phyloP scores from a whole-genome alignment of 2,113 vertebrate genomes.

The Archocentrus centrarchus region DNA sequence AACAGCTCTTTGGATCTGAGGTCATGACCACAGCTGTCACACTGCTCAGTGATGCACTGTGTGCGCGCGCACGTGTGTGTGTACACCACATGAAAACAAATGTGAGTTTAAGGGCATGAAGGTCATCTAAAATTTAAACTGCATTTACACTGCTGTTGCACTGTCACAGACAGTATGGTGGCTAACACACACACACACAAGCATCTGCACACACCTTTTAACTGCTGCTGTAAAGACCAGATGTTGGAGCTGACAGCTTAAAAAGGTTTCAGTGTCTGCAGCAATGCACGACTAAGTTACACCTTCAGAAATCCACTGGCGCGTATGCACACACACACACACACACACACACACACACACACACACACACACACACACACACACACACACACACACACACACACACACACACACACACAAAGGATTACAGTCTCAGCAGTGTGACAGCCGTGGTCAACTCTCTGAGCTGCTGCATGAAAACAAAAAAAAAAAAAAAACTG shows the following conservation, averaged over 20 bases:
- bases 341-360: background rate
- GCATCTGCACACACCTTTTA: conserved; percentile 28
- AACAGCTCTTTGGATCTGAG: conserved; percentile 45
- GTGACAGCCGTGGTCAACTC: conserved; percentile 55
- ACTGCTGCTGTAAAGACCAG: conserved; percentile 33
- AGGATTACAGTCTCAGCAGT: conserved; percentile 36
- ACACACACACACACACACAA: background rate
- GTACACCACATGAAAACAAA: conserved; percentile 1
- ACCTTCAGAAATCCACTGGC: conserved; percentile 47
- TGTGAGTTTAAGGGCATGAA: conserved; percentile 40
- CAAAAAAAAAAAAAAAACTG: background rate
- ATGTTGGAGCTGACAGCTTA: conserved; percentile 66
- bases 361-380: background rate
- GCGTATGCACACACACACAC: background rate
- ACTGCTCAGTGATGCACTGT: conserved; percentile 1
- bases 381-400: background rate
- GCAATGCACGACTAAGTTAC: conserved; percentile 37
- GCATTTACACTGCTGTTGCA: conserved; percentile 47
- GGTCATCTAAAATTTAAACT: conserved; percentile 60
- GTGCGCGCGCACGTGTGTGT: background rate
- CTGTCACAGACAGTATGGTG: conserved; percentile 39
- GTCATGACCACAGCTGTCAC: conserved; percentile 68
- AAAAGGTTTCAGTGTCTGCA: conserved; percentile 63
- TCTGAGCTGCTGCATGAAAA: conserved; percentile 21
- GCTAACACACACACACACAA: conserved; percentile 17